These are phyloP conservation scores for Maniola jurtina DNA, from an alignment of 1,140 invertebrate species.

Conservation along the genomic window DNA sequence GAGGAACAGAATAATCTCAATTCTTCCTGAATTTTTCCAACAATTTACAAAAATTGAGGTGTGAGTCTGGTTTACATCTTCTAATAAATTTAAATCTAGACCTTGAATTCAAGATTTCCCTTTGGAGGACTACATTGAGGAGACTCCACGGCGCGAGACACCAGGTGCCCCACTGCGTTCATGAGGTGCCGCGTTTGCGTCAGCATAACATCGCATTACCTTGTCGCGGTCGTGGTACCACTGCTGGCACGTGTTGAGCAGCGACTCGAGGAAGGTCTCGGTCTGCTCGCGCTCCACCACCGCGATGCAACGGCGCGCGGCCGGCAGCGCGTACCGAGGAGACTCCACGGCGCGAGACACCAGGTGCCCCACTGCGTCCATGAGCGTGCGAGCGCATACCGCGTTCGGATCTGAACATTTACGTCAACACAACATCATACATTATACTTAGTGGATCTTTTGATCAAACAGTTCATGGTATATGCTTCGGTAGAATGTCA, in stretches of 20 bases:
- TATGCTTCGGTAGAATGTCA: no score
- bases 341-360: constrained; percentile 89
- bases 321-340: constrained; percentile 86
- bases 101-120: no score
- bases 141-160: constrained; percentile 88
- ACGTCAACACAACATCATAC: neutral
- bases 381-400: constrained; percentile 86
- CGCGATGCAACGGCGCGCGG: constrained; percentile 89
- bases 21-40: no score
- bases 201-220: constrained; percentile 45
- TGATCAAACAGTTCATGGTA: no score
- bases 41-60: no score
- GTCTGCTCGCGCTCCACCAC: constrained; percentile 92
- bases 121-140: no score
- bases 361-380: constrained; percentile 91
- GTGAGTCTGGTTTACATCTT: no score
- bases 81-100: no score
- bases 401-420: constrained; percentile 85
- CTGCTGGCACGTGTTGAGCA: constrained; percentile 93
- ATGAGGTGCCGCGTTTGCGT: constrained; percentile 86
- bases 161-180: constrained; percentile 88
- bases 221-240: constrained; percentile 92
- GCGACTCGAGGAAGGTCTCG: constrained; percentile 92
- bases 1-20: neutral
- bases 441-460: no score